These are phyloP conservation scores for Neoaliturus tenellus DNA, from an alignment of 2,888 invertebrate genomes.

Conservation along the genomic window DNA sequence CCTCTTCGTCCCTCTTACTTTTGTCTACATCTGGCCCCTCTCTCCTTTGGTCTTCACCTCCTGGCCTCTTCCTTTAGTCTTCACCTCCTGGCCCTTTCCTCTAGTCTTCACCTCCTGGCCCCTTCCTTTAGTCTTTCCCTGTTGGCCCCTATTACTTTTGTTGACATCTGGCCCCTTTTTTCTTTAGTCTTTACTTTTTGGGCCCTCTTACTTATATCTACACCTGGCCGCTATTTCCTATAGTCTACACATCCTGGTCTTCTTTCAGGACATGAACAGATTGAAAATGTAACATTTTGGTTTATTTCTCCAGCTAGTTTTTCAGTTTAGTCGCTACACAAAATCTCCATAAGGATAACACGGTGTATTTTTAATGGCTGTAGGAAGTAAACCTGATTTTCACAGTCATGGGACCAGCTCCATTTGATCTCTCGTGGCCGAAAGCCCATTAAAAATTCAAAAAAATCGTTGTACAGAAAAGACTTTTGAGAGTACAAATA, in stretches of 20 bases:
- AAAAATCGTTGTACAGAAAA: too few relatives aligned
- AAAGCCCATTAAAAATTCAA: background rate
- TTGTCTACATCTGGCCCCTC: background rate
- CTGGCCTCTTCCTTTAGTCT: background rate
- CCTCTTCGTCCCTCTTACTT: background rate
- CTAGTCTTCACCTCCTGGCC: background rate
- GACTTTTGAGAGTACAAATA: too few relatives aligned
- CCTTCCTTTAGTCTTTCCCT: background rate
- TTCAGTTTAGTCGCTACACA: too few relatives aligned
- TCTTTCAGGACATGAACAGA: too few relatives aligned
- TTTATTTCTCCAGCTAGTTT: too few relatives aligned
- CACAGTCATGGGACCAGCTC: too few relatives aligned
- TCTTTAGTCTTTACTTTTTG: background rate
- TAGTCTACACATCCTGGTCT: too few relatives aligned
- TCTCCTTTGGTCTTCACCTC: background rate
- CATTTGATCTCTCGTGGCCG: too few relatives aligned
- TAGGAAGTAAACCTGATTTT: too few relatives aligned
- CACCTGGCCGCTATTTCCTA: background rate
- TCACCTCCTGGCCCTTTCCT: constrained; percentile 7
- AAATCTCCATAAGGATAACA: too few relatives aligned
- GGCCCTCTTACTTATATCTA: background rate
- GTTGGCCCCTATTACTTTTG: background rate
- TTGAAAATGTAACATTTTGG: too few relatives aligned
- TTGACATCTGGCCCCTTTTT: background rate
- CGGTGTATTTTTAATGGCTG: too few relatives aligned